Base-by-base conservation (phyloP, 2,888 invertebrate genomes). In the Spodoptera picta region DNA sequence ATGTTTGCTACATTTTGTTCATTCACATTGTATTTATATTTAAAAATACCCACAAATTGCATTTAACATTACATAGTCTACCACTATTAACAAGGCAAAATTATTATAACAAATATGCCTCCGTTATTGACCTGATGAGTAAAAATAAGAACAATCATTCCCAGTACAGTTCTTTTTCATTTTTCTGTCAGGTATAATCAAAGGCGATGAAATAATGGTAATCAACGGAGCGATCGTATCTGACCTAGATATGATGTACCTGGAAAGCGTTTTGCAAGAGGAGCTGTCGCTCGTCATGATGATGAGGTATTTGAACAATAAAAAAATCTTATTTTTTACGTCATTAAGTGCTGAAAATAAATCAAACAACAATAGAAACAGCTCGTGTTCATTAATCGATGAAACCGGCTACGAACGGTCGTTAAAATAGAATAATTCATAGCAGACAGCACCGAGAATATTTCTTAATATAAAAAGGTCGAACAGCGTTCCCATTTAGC, bases 231-330 rank as follows among this genome's bases (percentile, higher is more conserved):
- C 99, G 83, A 98, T 99, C 91, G 99, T 99, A 81, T 98, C 98
- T 87, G 99, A 99, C 95, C 96, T 99, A 95, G 99, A 99, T 96
- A 99, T 99, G 99, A 99, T 99, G 98, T 99, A 98, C 95, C 96
- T 99, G 90, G 99, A 99, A 94, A 98, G 98, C 88, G 98, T 99
- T 74, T 96, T 99, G 81, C 99, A 99, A 93, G 99, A 99, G 91
- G 98, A 98, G 88, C 96, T 98, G 74, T 97, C 98, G 52, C 96
- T 99, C 71, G 98, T 98, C 95, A 98, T 99, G 97, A 99, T 99
- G 97, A 98, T 99, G 97, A 96, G 99, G 96, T 96, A 92, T 86
- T 84, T 85, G 79, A 80, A 61, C 45, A 24, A 57, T 69, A 78
- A 80, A 73, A 81, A 73, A 62, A 75, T 66, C 19, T 19, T 19